Percentiles rank a stretch among this genome's conserved stretches.
Evolutionary conservation across 2,113 vertebrate genomes (phyloP).

Genomic region (Galeopterus variegatus): DNA sequence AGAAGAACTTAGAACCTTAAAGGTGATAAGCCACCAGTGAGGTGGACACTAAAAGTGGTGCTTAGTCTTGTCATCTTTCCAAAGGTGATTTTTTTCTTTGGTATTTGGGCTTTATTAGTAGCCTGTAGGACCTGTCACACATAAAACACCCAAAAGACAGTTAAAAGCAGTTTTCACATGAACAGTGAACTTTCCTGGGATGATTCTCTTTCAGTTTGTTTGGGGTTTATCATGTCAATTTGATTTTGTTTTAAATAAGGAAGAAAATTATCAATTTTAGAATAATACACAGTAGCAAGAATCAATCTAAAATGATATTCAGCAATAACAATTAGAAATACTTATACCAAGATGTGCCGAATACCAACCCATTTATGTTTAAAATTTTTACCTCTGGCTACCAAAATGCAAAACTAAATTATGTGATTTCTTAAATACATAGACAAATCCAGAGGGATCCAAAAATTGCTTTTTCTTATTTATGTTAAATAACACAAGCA

Average conservation of each 20-base stretch:
- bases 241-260: not conserved
- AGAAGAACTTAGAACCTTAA: not conserved
- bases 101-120: not conserved
- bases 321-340: not conserved
- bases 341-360: not conserved
- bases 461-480: not conserved
- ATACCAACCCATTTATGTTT: not conserved
- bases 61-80: not conserved
- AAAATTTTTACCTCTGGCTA: not conserved
- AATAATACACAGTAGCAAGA: not conserved
- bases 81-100: not conserved
- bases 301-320: not conserved
- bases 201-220: not conserved
- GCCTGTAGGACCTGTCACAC: not conserved
- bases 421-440: not conserved
- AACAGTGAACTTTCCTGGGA: not conserved
- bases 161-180: slow-evolving; percentile 43
- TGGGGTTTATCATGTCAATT: not conserved
- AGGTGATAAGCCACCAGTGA: not conserved
- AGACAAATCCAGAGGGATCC: not conserved
- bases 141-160: not conserved
- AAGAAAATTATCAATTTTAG: slow-evolving; percentile 8
- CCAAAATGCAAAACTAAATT: not conserved
- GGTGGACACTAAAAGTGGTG: not conserved
- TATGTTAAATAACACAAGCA: not conserved